Conservation (phyloP, 2,888 invertebrate species). For the Tromatobia lineatoria region DNA sequence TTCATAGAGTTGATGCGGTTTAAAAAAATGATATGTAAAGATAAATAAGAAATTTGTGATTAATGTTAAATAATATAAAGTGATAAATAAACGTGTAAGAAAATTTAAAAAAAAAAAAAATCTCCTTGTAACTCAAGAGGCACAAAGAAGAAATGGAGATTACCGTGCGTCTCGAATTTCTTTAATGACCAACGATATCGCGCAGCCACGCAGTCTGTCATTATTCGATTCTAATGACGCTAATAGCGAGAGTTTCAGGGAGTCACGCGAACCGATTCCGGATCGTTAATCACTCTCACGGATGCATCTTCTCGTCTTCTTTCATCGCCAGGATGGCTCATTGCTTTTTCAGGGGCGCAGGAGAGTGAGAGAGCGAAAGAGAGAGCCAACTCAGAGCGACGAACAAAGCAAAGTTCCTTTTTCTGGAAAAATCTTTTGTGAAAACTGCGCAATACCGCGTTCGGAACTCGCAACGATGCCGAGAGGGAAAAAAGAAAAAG, state of each 20-base stretch:
- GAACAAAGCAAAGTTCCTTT: slow-evolving; percentile 44
- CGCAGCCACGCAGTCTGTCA: slow-evolving; percentile 47
- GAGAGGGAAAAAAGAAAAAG: slow-evolving; percentile 29
- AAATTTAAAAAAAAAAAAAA: too few species aligned
- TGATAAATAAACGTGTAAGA: too few species aligned
- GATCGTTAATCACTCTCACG: slow-evolving; percentile 69
- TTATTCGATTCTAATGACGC: slow-evolving; percentile 64
- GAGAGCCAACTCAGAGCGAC: slow-evolving; percentile 3
- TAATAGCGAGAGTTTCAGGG: slow-evolving; percentile 57
- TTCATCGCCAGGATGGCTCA: slow-evolving; percentile 47
- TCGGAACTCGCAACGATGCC: slow-evolving; percentile 18
- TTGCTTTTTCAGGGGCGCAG: slow-evolving; percentile 11
- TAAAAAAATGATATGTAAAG: too few species aligned
- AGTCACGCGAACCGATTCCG: slow-evolving; percentile 67
- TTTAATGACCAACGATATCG: slow-evolving; percentile 54
- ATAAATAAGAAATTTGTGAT: too few species aligned
- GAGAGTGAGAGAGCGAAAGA: slow-evolving; percentile 7
- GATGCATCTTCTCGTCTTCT: slow-evolving; percentile 34
- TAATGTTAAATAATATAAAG: too few species aligned
- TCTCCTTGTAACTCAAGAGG: neutral
- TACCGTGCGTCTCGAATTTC: slow-evolving; percentile 58
- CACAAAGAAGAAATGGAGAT: neutral
- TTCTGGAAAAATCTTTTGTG: slow-evolving; percentile 44
- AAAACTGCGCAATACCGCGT: slow-evolving; percentile 26
- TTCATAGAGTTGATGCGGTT: too few species aligned